Evolutionary conservation across 2,888 invertebrate species (phyloP).

Genomic region (Venustoraphidia nigricollis): DNA sequence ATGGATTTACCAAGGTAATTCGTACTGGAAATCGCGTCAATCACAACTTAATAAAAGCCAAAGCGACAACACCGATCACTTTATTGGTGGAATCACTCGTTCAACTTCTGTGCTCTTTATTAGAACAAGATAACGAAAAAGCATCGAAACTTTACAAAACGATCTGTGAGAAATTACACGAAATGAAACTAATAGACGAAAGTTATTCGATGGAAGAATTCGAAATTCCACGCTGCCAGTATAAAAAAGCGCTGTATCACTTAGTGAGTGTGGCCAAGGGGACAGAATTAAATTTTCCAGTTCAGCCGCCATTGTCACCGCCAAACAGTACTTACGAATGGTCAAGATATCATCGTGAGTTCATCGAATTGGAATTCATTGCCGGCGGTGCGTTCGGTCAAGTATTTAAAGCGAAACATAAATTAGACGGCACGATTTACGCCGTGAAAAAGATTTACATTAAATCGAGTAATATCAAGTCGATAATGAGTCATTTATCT

Average conservation of each 20-base stretch:
- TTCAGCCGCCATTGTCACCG: slow-evolving; percentile 36
- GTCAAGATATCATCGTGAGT: slow-evolving; percentile 54
- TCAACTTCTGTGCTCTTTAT: slow-evolving; percentile 46
- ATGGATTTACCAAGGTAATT: too few relatives aligned
- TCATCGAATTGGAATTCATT: slow-evolving; percentile 51
- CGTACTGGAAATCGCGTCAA: too few relatives aligned
- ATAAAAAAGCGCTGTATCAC: slow-evolving; percentile 48
- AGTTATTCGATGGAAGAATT: slow-evolving; percentile 55
- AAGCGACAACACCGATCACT: slow-evolving; percentile 42
- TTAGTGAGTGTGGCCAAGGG: slow-evolving; percentile 43
- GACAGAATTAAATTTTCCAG: slow-evolving; percentile 32
- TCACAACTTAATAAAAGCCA: slow-evolving; percentile 14
- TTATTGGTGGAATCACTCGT: slow-evolving; percentile 54
- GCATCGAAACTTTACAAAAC: slow-evolving; percentile 46
- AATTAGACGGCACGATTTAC: slow-evolving; percentile 60
- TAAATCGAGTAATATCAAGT: slow-evolving; percentile 43
- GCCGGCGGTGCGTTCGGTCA: slow-evolving; percentile 64
- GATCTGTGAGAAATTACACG: slow-evolving; percentile 49
- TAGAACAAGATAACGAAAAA: slow-evolving; percentile 41
- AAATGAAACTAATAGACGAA: slow-evolving; percentile 53
- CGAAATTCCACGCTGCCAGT: slow-evolving; percentile 50
- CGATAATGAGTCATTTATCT: slow-evolving; percentile 47
- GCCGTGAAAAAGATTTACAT: slow-evolving; percentile 65
- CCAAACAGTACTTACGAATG: slow-evolving; percentile 35
- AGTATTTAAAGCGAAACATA: slow-evolving; percentile 58